These are phyloP conservation scores for Hymenopus coronatus DNA, from an alignment of 2,888 invertebrate species.

Conservation along the genomic window DNA sequence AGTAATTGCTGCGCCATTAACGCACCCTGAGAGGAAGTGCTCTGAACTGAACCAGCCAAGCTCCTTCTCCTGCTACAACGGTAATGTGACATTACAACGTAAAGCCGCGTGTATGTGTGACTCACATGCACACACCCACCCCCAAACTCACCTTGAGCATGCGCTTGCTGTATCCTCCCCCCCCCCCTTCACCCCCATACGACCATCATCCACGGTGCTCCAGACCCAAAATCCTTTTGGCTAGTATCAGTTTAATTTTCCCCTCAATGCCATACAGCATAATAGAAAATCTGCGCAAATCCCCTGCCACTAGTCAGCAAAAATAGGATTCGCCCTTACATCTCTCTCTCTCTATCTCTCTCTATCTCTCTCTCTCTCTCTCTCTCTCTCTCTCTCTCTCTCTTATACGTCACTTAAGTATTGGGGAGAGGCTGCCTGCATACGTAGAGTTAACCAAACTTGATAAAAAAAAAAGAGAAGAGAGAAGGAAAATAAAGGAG, in stretches of 20 bases:
- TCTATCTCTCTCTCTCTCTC: too few relatives aligned
- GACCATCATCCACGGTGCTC: neutral
- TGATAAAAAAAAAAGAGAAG: slow-evolving; percentile 27
- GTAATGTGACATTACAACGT: neutral
- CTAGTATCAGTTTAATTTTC: slow-evolving; percentile 41
- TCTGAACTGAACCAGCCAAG: too few relatives aligned
- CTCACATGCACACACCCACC: neutral
- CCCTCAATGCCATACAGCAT: slow-evolving; percentile 32
- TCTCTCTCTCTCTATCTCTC: too few relatives aligned
- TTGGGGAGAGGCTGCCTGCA: neutral
- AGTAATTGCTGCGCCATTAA: too few relatives aligned
- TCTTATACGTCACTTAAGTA: slow-evolving; percentile 30
- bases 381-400: too few relatives aligned
- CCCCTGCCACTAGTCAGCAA: slow-evolving; percentile 36
- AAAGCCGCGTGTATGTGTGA: neutral
- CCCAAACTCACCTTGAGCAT: neutral
- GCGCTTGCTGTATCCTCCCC: neutral
- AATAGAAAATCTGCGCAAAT: slow-evolving; percentile 35
- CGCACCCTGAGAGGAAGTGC: too few relatives aligned
- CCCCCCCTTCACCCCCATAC: neutral
- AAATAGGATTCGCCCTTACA: slow-evolving; percentile 35
- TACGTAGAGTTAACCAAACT: slow-evolving; percentile 34
- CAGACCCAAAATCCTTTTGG: slow-evolving; percentile 35
- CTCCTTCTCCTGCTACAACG: too few relatives aligned
- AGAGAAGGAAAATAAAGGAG: neutral